Percentiles rank a stretch among this genome's conserved stretches.
Evolutionary conservation across 2,888 invertebrate species (phyloP).

Genomic region (Choreutis nemorana): DNA sequence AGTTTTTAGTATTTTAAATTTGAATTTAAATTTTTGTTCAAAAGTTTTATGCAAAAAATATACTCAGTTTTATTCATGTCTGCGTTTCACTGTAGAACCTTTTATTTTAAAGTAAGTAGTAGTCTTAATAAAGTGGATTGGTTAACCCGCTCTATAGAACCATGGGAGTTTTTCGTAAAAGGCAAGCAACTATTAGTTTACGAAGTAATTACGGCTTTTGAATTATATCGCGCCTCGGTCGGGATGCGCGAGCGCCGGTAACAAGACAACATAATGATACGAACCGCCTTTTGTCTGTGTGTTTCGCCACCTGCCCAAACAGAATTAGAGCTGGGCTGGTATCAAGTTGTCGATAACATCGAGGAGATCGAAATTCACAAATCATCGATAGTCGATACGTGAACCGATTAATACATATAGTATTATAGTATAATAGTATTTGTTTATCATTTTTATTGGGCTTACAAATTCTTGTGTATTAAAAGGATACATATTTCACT

Average conservation of each 20-base stretch:
- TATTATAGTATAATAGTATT: too few relatives aligned
- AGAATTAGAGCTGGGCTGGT: conserved; percentile 23
- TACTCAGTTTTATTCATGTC: too few relatives aligned
- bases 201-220: conserved; percentile 52
- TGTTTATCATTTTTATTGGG: too few relatives aligned
- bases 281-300: conserved; percentile 53
- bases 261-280: conserved; percentile 65
- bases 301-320: conserved; percentile 67
- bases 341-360: conserved; percentile 15
- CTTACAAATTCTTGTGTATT: too few relatives aligned
- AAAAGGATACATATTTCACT: too few relatives aligned
- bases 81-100: too few relatives aligned
- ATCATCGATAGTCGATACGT: conserved; percentile 21
- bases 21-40: too few relatives aligned
- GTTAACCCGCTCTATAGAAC: conserved; percentile 18
- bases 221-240: conserved; percentile 38
- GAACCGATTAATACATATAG: too few relatives aligned
- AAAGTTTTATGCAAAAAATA: too few relatives aligned
- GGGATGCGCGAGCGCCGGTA: conserved; percentile 53
- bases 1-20: too few relatives aligned
- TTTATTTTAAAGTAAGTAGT: too few relatives aligned
- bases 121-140: too few relatives aligned
- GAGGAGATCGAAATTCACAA: conserved; percentile 4
- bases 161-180: conserved; percentile 23
- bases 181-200: conserved; percentile 28